Conservation (phyloP, 2,888 invertebrate genomes). For the Microctonus aethiopoides region DNA sequence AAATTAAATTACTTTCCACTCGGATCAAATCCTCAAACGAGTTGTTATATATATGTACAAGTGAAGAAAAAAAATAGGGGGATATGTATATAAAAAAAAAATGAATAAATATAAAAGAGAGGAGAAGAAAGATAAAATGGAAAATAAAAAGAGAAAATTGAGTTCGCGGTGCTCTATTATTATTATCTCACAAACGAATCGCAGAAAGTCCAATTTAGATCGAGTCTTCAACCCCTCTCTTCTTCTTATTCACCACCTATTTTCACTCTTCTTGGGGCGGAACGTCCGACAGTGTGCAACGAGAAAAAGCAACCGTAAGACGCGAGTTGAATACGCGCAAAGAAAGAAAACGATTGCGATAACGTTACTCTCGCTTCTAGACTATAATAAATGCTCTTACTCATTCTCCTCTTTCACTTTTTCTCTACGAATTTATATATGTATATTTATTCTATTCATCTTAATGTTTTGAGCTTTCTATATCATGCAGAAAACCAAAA, state of each 20-base stretch:
- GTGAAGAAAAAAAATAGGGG: not conserved
- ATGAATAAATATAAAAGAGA: not conserved
- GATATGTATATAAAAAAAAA: too few species aligned
- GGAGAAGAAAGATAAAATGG: conserved; percentile 9
- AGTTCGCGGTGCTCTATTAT: conserved; percentile 36
- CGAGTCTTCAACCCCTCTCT: conserved; percentile 29
- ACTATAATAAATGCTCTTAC: conserved; percentile 27
- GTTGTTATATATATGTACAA: conserved; percentile 1
- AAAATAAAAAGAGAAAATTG: conserved; percentile 17
- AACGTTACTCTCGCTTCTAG: conserved; percentile 15
- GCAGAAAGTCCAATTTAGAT: conserved; percentile 39
- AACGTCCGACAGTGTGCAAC: conserved; percentile 16
- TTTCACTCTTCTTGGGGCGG: not conserved
- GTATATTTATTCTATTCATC: not conserved
- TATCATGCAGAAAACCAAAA: too few species aligned
- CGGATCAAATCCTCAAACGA: conserved; percentile 24
- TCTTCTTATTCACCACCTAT: conserved; percentile 25
- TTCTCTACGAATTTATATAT: not conserved
- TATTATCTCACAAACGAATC: conserved; percentile 41
- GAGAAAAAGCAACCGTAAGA: conserved; percentile 24
- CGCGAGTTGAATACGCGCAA: conserved; percentile 29
- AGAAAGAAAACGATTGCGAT: conserved; percentile 26
- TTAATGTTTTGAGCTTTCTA: too few species aligned
- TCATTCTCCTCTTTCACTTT: not conserved
- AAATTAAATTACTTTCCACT: conserved; percentile 59